phyloP scores from a whole-genome alignment of 2,113 vertebrate species.

The Sylvilagus bachmani region DNA sequence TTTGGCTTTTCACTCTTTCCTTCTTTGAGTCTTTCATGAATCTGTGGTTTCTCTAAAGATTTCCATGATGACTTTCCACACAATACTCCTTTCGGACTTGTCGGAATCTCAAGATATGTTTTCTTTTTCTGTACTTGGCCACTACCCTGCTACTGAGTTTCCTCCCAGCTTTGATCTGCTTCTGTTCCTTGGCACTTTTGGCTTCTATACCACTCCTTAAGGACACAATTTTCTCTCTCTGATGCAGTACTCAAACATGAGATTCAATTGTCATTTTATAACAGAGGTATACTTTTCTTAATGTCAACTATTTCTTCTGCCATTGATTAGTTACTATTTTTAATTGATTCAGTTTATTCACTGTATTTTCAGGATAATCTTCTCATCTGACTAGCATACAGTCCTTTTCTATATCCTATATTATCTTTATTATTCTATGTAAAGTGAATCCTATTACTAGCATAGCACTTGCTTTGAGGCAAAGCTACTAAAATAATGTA shows the following conservation, averaged over 20 bases:
- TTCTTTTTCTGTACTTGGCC: constrained; percentile 13
- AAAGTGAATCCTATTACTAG: constrained; percentile 1
- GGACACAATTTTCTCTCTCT: background rate
- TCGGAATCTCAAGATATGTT: background rate
- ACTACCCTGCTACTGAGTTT: background rate
- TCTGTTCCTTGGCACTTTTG: background rate
- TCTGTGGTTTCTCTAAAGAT: background rate
- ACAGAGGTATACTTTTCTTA: background rate
- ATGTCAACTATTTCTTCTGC: background rate
- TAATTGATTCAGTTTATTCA: constrained; percentile 14
- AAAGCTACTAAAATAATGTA: constrained; percentile 29
- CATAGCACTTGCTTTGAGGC: constrained; percentile 49
- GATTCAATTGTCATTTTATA: constrained; percentile 16
- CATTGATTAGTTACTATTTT: constrained; percentile 40
- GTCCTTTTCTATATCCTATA: background rate
- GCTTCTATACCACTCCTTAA: background rate
- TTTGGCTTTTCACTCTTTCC: background rate
- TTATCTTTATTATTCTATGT: background rate
- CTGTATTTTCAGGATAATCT: background rate
- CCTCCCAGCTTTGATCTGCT: background rate
- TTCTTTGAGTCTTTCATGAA: background rate
- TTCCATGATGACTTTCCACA: background rate
- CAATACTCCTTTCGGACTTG: background rate
- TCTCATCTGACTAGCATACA: background rate
- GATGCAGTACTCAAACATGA: background rate